phyloP scores from a whole-genome alignment of 2,113 vertebrate genomes.

The Rhea pennata region DNA sequence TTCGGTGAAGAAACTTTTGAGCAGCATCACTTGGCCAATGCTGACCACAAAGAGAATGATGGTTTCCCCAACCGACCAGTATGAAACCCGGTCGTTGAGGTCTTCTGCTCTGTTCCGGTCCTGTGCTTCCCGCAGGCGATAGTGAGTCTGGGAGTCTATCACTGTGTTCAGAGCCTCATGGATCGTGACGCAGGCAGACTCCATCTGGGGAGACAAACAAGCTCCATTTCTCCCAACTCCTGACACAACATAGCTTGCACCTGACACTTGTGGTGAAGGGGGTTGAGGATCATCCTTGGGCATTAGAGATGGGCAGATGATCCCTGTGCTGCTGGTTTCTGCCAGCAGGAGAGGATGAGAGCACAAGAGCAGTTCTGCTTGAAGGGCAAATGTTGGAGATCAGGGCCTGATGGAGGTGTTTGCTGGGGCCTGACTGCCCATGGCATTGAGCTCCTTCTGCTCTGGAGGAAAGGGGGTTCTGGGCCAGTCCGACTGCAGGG shows the following conservation, averaged over 20 bases:
- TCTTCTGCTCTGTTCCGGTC: constrained; percentile 86
- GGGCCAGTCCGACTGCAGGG: no score
- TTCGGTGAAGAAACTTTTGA: constrained; percentile 90
- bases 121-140: constrained; percentile 86
- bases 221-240: rapidly evolving
- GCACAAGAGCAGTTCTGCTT: neutral
- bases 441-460: no score
- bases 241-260: rapidly evolving
- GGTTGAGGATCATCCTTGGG: neutral
- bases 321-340: neutral
- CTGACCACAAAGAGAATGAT: constrained; percentile 86
- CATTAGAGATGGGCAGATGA: neutral
- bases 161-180: constrained; percentile 88
- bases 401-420: rapidly evolving
- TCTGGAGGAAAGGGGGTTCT: no score
- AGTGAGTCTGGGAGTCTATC: constrained; percentile 86
- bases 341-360: no score
- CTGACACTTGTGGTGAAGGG: rapidly evolving
- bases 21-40: constrained; percentile 87
- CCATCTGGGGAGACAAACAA: constrained; percentile 78
- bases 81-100: constrained; percentile 80
- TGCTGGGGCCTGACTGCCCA: neutral
- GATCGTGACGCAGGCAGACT: constrained; percentile 88
- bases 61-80: constrained; percentile 88
- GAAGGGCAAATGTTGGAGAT: neutral